Conservation (phyloP, 2,113 vertebrate genomes). For the Corythoichthys intestinalis region DNA sequence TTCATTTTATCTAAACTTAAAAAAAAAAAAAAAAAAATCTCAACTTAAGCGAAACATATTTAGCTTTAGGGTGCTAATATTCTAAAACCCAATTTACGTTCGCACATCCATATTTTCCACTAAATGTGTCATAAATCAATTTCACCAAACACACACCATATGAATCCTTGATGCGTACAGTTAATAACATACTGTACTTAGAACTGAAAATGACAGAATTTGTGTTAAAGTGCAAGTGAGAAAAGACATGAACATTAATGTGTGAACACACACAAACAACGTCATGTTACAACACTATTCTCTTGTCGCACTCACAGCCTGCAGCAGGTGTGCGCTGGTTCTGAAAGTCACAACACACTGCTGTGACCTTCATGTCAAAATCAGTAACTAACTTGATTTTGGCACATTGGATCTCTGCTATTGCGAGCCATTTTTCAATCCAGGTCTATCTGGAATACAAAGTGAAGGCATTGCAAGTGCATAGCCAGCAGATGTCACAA, state of each 20-base stretch:
- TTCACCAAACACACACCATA: slow-evolving; percentile 8
- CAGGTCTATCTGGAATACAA: not conserved
- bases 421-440: not conserved
- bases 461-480: not conserved
- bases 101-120: not conserved
- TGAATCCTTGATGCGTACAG: slow-evolving; percentile 9
- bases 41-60: too few species aligned
- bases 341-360: slow-evolving; percentile 37
- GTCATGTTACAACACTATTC: slow-evolving; percentile 28
- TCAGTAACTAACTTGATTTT: slow-evolving; percentile 15
- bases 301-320: slow-evolving; percentile 30
- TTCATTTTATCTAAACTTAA: too few species aligned
- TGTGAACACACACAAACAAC: not conserved
- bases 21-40: too few species aligned
- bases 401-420: not conserved
- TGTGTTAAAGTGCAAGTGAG: not conserved
- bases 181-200: slow-evolving; percentile 16
- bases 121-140: slow-evolving; percentile 17
- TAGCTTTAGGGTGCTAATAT: not conserved
- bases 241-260: slow-evolving; percentile 4
- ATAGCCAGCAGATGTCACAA: not conserved
- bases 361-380: slow-evolving; percentile 42
- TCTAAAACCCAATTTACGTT: slow-evolving; percentile 8
- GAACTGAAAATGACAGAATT: slow-evolving; percentile 10
- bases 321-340: slow-evolving; percentile 35